These are phyloP conservation scores for Anas bernieri DNA, from an alignment of 2,797 vertebrate genomes.

Conservation along the genomic window DNA sequence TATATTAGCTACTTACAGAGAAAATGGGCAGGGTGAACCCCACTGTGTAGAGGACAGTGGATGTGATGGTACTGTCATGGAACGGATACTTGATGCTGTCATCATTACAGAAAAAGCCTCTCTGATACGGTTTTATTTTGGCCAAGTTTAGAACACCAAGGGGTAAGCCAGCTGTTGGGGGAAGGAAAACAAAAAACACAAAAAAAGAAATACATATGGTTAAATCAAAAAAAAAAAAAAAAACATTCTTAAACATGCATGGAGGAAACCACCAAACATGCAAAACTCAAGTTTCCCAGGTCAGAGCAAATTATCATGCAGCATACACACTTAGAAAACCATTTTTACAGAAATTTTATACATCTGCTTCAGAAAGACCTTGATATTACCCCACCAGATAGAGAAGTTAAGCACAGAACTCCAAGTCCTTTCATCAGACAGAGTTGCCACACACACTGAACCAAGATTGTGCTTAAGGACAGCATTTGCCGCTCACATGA, in stretches of 20 bases:
- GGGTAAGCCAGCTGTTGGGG: slow-evolving; percentile 93
- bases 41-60: slow-evolving; percentile 91
- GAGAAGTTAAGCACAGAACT: not conserved
- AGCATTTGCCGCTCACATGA: not conserved
- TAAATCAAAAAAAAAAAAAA: slow-evolving; percentile 63
- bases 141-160: slow-evolving; percentile 96
- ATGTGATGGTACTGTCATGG: slow-evolving; percentile 92
- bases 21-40: slow-evolving; percentile 93
- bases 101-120: slow-evolving; percentile 99
- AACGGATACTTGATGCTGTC: slow-evolving; percentile 97
- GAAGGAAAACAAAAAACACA: slow-evolving; percentile 76
- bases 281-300: slow-evolving; percentile 14
- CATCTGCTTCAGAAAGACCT: not conserved
- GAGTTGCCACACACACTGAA: not conserved
- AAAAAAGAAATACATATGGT: slow-evolving; percentile 72
- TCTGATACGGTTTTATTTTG: slow-evolving; percentile 95
- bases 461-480: not conserved
- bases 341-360: not conserved
- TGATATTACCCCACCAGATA: not conserved
- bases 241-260: slow-evolving; percentile 45
- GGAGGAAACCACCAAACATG: slow-evolving; percentile 53
- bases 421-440: not conserved
- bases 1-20: slow-evolving; percentile 91
- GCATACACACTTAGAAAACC: not conserved
- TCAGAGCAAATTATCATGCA: slow-evolving; percentile 39